Conservation (phyloP, 1,140 invertebrate genomes). For the Argopecten irradians region DNA sequence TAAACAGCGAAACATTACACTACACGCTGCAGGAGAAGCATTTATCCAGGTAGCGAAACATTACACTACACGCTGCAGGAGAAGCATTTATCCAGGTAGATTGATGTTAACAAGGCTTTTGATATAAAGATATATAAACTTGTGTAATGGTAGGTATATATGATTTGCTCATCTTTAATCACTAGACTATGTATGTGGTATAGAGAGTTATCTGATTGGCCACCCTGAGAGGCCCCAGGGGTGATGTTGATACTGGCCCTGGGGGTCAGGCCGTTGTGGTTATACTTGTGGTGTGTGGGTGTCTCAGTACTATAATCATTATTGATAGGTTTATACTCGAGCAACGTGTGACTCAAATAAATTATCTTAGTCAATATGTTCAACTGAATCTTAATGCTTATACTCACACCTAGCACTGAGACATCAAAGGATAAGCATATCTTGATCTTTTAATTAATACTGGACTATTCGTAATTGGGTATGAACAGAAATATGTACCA, state of each 20-base stretch:
- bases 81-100: too few species aligned
- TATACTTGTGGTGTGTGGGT: neutral
- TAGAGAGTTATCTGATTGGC: neutral
- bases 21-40: too few species aligned
- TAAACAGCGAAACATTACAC: too few species aligned
- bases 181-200: neutral
- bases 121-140: neutral
- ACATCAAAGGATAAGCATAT: neutral
- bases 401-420: neutral
- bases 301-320: neutral
- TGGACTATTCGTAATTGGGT: too few species aligned
- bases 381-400: neutral
- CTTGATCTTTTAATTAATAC: too few species aligned
- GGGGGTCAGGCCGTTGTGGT: neutral
- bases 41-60: too few species aligned
- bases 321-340: slow-evolving; percentile 12
- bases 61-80: too few species aligned
- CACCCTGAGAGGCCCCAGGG: neutral
- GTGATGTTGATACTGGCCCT: neutral
- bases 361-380: neutral
- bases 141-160: neutral
- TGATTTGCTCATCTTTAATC: neutral
- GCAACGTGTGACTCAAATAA: neutral
- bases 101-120: too few species aligned
- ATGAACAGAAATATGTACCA: too few species aligned